A percentile compares a stretch with the other conserved stretches of the same genome.
phyloP scores from a whole-genome alignment of 2,888 invertebrate genomes.

The Synanthedon myopaeformis region DNA sequence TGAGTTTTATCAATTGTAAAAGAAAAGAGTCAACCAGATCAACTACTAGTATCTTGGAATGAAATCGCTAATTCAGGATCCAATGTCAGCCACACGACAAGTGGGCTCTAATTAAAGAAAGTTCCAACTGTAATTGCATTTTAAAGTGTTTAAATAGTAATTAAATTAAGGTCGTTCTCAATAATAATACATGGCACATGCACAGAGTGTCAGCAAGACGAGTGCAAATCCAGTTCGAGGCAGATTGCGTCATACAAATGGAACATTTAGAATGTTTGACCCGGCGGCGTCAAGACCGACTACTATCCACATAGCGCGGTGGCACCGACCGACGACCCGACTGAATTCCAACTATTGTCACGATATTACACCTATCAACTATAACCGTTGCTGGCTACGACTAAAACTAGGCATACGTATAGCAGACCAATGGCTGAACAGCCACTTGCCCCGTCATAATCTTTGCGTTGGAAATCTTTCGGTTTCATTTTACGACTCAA shows the following conservation, averaged over 20 bases:
- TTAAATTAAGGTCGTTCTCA: too few species aligned
- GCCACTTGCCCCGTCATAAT: constrained; percentile 27
- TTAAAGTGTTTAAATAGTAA: too few species aligned
- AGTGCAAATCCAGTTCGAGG: constrained; percentile 57
- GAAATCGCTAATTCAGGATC: too few species aligned
- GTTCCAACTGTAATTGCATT: too few species aligned
- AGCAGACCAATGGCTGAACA: constrained; percentile 12
- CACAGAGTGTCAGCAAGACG: constrained; percentile 41
- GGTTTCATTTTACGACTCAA: constrained; percentile 14
- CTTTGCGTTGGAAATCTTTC: constrained; percentile 23
- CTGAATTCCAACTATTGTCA: constrained; percentile 51
- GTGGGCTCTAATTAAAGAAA: too few species aligned
- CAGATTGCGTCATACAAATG: constrained; percentile 57
- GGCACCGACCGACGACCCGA: constrained; percentile 27
- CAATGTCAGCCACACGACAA: too few species aligned
- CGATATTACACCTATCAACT: constrained; percentile 17
- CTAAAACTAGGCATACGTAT: background rate
- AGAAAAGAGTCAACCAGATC: too few species aligned
- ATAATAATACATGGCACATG: constrained; percentile 13
- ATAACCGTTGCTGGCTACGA: background rate
- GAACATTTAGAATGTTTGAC: constrained; percentile 63
- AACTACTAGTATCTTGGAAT: too few species aligned
- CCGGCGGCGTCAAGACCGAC: constrained; percentile 33
- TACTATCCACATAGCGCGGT: constrained; percentile 15
- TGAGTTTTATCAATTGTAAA: too few species aligned